Base-by-base conservation (phyloP, 92 coral and sea anemone genomes). In the Paramuricea clavata region DNA sequence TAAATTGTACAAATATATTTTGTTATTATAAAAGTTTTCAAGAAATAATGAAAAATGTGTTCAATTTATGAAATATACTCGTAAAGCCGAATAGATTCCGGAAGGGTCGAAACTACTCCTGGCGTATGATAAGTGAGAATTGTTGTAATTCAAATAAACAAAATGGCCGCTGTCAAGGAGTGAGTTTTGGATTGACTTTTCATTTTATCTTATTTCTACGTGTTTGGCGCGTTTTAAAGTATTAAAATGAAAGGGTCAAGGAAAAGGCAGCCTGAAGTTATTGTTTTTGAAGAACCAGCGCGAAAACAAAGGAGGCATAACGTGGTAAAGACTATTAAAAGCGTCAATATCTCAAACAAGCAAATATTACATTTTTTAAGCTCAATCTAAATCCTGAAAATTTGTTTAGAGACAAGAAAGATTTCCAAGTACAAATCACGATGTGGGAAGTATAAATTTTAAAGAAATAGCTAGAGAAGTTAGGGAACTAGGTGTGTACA, bases 281-380 rank as follows among this genome's bases (percentile, higher is more conserved):
- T 95, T 78, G 95, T 90, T 44, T 95, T 95, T 85, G 94, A 93
- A 61, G 98, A 95, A 76, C 98, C 98, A 35, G 94, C 98, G 65
- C 91, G 61, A 41, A 82, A 42, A 52, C 42, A 76, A 52, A 35
- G 52, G 26, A 76, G 47, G 22, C 16, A 25, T 44, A 10, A 4
- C 44, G 12, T 15, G 36, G 82, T 76, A 76, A 23, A 60, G 1
- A 19, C 2, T 1, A 16, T 26, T 6, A 12, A 30, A 4, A n/a
- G n/a, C n/a, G n/a, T n/a, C n/a, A n/a, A n/a, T n/a, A n/a, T n/a
- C n/a, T n/a, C n/a, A n/a, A n/a, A n/a, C n/a, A n/a, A n/a, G n/a
- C n/a, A n/a, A n/a, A n/a, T n/a, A n/a, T n/a, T n/a, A n/a, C n/a
- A n/a, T n/a, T n/a, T n/a, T n/a, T n/a, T n/a, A n/a, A n/a, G n/a